Evolutionary conservation across 35 echinoderm and acorn worm species (phyloP).

Genomic region (Stichopus chloronotus): DNA sequence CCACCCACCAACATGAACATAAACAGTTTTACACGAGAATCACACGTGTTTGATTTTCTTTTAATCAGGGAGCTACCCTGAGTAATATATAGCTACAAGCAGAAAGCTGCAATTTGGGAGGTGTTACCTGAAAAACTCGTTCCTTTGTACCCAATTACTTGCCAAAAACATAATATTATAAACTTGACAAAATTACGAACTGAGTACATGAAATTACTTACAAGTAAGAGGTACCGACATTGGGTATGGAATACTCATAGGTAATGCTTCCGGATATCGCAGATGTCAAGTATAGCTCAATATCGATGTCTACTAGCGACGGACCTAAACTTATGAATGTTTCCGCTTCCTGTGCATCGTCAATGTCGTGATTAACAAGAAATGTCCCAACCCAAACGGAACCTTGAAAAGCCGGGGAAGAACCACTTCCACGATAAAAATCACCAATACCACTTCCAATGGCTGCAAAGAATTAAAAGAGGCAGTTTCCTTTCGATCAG

Average conservation of each 20-base stretch:
- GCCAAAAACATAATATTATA: too few relatives aligned
- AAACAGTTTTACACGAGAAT: too few relatives aligned
- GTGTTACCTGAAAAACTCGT: too few relatives aligned
- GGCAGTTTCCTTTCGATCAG: background rate
- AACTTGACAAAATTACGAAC: too few relatives aligned
- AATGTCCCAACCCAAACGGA: background rate
- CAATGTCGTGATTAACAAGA: background rate
- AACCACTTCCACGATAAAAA: constrained; percentile 5
- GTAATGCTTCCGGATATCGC: background rate
- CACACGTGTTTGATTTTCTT: too few relatives aligned
- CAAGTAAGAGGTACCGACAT: constrained; percentile 13
- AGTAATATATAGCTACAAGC: too few relatives aligned
- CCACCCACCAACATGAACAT: too few relatives aligned
- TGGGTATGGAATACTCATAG: constrained; percentile 30
- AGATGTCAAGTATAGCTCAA: background rate
- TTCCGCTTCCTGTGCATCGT: background rate
- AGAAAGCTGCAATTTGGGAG: too few relatives aligned
- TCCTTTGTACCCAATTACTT: too few relatives aligned
- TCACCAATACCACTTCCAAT: background rate
- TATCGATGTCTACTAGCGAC: background rate
- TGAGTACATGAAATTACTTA: background rate
- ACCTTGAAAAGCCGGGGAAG: background rate
- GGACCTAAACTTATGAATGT: constrained; percentile 37
- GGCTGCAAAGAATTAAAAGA: background rate
- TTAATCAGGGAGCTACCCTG: too few relatives aligned